Base-by-base conservation (phyloP, 2,888 invertebrate species). In the Drosophila pseudotalamancana region DNA sequence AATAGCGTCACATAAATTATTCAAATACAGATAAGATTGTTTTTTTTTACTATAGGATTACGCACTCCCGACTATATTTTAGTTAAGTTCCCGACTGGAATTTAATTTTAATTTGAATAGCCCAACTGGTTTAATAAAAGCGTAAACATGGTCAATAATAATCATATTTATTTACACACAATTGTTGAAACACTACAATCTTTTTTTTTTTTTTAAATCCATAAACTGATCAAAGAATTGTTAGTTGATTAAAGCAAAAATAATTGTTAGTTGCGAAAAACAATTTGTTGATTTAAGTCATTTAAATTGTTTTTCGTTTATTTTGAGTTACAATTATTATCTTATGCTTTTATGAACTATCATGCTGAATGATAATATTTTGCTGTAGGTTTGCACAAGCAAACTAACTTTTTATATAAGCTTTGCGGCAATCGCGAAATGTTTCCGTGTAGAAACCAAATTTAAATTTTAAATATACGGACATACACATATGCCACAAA, bases 351-450 rank as follows among this genome's bases (percentile, higher is more conserved):
- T 54, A 29, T 61, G 32, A 21, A 51, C 35, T 66, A 42, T 70
- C 70, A 70, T 73, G 57, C 18, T 62, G 70, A 73, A 37, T 56
- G 51, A 51, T 37, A 62, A 55, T 61, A 57, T 50, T 14, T 42
- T 16, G 23, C 9, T 53, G n/a, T 19, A 21, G 32, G 16, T 56
- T 25, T 16, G 11, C 31, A 27, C 27, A 32, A n/a, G 6, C 32
- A 32, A 11, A 32, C 32, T 25, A 25, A 8, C 2, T 8, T 0
- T 25, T 9, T 25, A 25, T 25, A 25, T 27, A 3, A 9, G 4
- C 11, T 27, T 27, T 67, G n/a, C n/a, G n/a, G n/a, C n/a, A 76
- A 76, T 60, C 59, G 53, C 34, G 54, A 32, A 27, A n/a, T 19
- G 56, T 63, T 68, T 69, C 48, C 63, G 37, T 42, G 40, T 67